Evolutionary conservation across 2,888 invertebrate genomes (phyloP).

Genomic region (Ypsolopha scabrella): DNA sequence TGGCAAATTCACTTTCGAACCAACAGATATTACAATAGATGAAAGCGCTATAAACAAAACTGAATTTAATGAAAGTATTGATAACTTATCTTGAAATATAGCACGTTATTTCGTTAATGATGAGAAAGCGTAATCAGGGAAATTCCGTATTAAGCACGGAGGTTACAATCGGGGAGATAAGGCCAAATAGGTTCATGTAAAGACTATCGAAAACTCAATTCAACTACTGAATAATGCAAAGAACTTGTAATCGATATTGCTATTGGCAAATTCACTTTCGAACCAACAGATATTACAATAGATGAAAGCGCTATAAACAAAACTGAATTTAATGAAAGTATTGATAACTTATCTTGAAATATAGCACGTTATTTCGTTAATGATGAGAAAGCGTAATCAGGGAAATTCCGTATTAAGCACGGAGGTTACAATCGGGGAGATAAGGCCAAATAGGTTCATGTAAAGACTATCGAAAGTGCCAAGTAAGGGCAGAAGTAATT

Average conservation of each 20-base stretch:
- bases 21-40: too few relatives aligned
- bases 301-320: too few relatives aligned
- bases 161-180: neutral
- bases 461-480: neutral
- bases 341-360: too few relatives aligned
- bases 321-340: too few relatives aligned
- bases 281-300: too few relatives aligned
- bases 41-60: too few relatives aligned
- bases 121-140: neutral
- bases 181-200: neutral
- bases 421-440: neutral
- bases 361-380: neutral
- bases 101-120: neutral
- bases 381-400: neutral
- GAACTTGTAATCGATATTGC: too few relatives aligned
- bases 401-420: neutral
- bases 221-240: conserved; percentile 2
- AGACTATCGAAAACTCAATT: neutral
- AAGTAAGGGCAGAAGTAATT: conserved; percentile 12
- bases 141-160: neutral
- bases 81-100: too few relatives aligned
- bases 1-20: too few relatives aligned
- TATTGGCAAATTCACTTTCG: too few relatives aligned
- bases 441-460: neutral
- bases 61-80: too few relatives aligned